These are phyloP conservation scores for Amphilophus citrinellus DNA, from an alignment of 2,113 vertebrate genomes.

Conservation along the genomic window DNA sequence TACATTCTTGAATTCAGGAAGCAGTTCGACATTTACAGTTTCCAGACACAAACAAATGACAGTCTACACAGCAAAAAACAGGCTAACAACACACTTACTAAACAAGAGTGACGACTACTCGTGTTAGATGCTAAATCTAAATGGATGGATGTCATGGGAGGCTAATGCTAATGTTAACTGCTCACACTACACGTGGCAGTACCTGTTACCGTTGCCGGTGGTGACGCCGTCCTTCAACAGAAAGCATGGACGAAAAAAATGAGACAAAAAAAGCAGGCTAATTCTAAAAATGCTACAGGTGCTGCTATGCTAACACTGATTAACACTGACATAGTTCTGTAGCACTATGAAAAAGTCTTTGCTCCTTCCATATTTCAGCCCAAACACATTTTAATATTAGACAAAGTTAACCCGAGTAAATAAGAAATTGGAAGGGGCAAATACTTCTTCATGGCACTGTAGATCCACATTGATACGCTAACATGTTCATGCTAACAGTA, in stretches of 20 bases:
- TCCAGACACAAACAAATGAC: background rate
- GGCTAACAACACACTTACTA: background rate
- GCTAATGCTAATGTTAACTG: conserved; percentile 48
- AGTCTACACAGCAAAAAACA: background rate
- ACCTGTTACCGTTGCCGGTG: conserved; percentile 51
- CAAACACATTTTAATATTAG: background rate
- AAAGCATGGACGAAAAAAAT: conserved; percentile 66
- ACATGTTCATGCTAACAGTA: too few species aligned
- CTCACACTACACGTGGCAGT: conserved; percentile 21
- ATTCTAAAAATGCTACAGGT: conserved; percentile 12
- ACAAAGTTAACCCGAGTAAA: background rate
- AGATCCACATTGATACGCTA: too few species aligned
- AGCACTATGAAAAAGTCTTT: background rate
- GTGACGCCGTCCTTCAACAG: conserved; percentile 55
- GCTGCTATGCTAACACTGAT: background rate
- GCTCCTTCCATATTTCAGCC: background rate
- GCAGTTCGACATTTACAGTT: background rate
- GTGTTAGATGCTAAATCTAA: conserved; percentile 47
- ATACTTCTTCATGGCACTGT: too few species aligned
- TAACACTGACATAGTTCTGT: too few species aligned
- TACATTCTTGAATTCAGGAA: background rate
- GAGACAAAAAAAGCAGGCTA: conserved; percentile 53
- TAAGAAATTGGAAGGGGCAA: too few species aligned
- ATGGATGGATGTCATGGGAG: conserved; percentile 17
- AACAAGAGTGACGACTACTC: background rate